Evolutionary conservation across 2,113 vertebrate genomes (phyloP), one percentile per base, ranked within the genome.

Genomic region (Phasianus colchicus): DNA sequence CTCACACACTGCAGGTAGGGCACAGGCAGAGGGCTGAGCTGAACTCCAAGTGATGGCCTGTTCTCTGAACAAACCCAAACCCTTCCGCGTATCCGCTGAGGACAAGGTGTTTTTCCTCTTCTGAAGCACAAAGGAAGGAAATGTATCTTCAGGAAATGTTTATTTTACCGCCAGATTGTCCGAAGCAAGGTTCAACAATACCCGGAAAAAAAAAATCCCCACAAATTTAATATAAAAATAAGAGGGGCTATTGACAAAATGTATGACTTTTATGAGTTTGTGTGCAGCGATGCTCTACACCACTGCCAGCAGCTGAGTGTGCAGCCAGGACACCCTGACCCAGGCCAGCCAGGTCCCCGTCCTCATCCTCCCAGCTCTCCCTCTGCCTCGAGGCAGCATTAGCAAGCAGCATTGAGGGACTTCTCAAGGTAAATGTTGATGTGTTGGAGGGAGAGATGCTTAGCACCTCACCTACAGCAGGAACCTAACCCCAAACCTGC

Each of bases 131-230:
- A 72, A 93, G 89, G 96, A 97, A 97, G 97, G 97, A 97, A 97
- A 93, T 94, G 95, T 92, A 93, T 97, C 96, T 96, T 97, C 96
- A 97, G 95, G 96, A 97, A 97, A 96, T 96, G 95, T 97, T 97
- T 97, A 89, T 96, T 96, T 89, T 95, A 90, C 67, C 61, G 64
- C 7, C 7, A 72, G 87, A 86, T 90, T 95, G 89, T 92, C 95
- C 70, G 88, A 91, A 94, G 84, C 76, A 40, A 83, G 22, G 9
- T 90, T 91, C 4, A 47, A 97, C 96, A 97, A 97, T 97, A 91
- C 88, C 95, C 90, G 96, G 96, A 97, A 97, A 96, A 95, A 94
- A 61, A 96, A 96, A 94, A 92, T 81, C 73, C 61, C 29, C 87
- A 76, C 65, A 89, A 95, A 97, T 94, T 96, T 96, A 67, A 91